Base-by-base conservation (phyloP, 2,888 invertebrate species). In the Idaea aversata region DNA sequence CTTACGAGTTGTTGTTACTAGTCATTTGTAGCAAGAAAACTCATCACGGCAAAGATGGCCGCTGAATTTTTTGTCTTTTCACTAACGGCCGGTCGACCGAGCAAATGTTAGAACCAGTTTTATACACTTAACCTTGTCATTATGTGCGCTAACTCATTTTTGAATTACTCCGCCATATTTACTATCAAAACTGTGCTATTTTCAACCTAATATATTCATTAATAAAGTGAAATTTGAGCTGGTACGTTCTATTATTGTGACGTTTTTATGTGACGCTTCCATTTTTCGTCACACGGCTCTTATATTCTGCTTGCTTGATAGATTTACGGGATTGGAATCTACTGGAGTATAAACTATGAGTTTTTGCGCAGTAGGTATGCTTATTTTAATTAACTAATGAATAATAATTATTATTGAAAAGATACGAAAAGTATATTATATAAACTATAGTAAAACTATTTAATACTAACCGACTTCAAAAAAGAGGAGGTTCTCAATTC, bases 71-170 rank as follows among this genome's bases (percentile, higher is more conserved):
- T 87, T 86, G 86, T 87, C 85, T 86, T 83, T 84, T 74, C 80
- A 77, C 81, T 85, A 86, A 85, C 86, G 85, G 85, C 83, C 78
- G 69, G 85, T 84, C 86, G 84, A 84, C 83, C 78, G 69, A 76
- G 79, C 81, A 81, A 83, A 82, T 83, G 80, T 84, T 84, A 86
- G 82, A 87, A 87, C 88, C 85, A 81, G 88, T 87, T 87, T 82
- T 83, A 84, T 85, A 83, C 81, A 81, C 84, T 82, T 86, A 87
- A 88, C 88, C 88, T 87, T 86, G 88, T 88, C 88, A 88, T 88
- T 88, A 88, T 84, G 83, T 83, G 78, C 80, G 84, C 80, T 82
- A 85, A 84, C 82, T 84, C 81, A 83, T 85, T 85, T 85, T 86
- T 82, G 79, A 81, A 81, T 67, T 70, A 61, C 59, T 63, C 67